Evolutionary conservation across 2,113 vertebrate species (phyloP).

Genomic region (Parotia lawesii): DNA sequence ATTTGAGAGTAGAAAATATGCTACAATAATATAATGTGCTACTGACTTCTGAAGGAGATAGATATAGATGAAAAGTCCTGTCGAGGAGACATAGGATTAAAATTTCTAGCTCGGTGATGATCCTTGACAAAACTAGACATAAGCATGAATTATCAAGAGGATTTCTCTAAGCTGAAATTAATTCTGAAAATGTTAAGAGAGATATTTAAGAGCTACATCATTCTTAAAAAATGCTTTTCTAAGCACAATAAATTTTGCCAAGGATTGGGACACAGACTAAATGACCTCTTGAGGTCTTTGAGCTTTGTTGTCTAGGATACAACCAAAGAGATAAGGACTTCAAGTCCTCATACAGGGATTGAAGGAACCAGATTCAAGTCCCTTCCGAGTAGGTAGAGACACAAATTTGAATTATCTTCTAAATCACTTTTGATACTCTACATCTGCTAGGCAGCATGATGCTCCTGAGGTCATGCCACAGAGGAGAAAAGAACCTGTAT

Average conservation of each 20-base stretch:
- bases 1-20: background rate
- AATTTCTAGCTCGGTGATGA: background rate
- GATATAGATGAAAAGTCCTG: background rate
- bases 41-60: background rate
- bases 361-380: background rate
- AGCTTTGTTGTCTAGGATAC: background rate
- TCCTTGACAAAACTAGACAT: background rate
- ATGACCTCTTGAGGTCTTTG: background rate
- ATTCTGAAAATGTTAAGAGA: background rate
- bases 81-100: background rate
- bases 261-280: background rate
- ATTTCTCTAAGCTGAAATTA: background rate
- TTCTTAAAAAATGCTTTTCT: background rate
- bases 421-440: background rate
- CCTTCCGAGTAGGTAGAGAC: fast-evolving
- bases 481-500: background rate
- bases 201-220: background rate
- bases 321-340: background rate
- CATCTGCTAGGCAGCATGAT: background rate
- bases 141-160: background rate
- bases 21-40: background rate
- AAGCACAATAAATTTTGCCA: background rate
- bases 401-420: background rate
- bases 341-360: background rate
- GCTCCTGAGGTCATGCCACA: background rate